Percentiles rank a stretch among this genome's conserved stretches.
phyloP scores from a whole-genome alignment of 1,140 invertebrate genomes.

The Neotoxoptera formosana region DNA sequence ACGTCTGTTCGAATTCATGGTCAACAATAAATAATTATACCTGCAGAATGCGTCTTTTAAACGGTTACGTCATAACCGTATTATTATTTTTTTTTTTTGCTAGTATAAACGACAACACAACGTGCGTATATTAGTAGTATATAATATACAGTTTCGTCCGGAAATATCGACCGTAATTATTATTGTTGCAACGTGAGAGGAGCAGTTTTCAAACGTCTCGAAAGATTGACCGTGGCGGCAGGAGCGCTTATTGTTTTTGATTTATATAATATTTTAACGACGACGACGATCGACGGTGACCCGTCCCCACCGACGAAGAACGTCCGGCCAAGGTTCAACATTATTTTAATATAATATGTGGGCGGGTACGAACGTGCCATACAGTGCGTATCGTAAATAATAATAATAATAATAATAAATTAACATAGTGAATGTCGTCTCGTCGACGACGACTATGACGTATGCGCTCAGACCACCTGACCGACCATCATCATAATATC shows the following conservation, averaged over 20 bases:
- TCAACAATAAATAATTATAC: background rate
- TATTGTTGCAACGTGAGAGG: background rate
- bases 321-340: background rate
- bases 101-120: background rate
- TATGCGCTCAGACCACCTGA: background rate
- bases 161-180: background rate
- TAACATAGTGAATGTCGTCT: background rate
- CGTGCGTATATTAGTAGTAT: background rate
- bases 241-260: background rate
- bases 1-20: background rate
- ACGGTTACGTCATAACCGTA: background rate
- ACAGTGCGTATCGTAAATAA: background rate
- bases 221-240: background rate
- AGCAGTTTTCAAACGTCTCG: background rate
- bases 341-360: background rate
- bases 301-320: background rate
- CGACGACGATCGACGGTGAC: background rate
- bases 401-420: background rate
- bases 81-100: background rate
- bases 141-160: background rate
- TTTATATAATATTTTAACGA: background rate
- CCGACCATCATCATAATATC: too few species aligned
- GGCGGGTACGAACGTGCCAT: background rate
- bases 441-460: background rate
- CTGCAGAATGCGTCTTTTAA: background rate